Base-by-base conservation (phyloP, 2,113 vertebrate genomes). In the Thalassarche chlororhynchos region DNA sequence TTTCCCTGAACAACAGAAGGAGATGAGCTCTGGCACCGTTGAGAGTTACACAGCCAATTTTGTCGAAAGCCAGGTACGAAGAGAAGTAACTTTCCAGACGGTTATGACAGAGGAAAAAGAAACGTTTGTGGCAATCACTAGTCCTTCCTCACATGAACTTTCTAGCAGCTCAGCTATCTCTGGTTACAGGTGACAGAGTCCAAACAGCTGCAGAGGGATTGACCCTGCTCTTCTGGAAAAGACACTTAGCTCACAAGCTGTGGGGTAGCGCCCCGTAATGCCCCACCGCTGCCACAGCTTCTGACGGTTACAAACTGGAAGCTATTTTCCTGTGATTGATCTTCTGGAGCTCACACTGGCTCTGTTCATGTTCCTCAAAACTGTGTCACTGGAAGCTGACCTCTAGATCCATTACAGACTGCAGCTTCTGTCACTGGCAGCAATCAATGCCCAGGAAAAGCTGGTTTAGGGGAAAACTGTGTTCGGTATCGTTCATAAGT, bases 351-450 rank as follows among this genome's bases (percentile, higher is more conserved):
- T 88, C 85, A 88, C 44, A 17, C 24, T 80, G 64, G 32, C 20
- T 95, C 77, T 93, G 69, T 85, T 85, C 92, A 74, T 36, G 24
- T 79, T 85, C 65, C 75, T 90, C 42, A 8, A 83, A 96, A 85
- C 64, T 87, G 57, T 7, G 1, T 93, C 87, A 89, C 64, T 89
- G 51, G 69, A 80, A 96, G 71, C 47, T 87, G 60, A 31, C 54
- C 57, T 90, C 61, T 80, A 66, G 44, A 85, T 88, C 75, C 69
- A 54, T 75, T 90, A 95, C 62, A 72, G 78, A 83, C 85, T 42
- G 94, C 74, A 83, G 54, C 66, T 77, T 91, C 68, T 86, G 64
- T 82, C 66, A 65, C 62, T 76, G 28, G 44, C 36, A 15, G 61
- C 77, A 94, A 60, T 69, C 83, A 82, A 70, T 84, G 79, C 17